Base-by-base conservation (phyloP, 2,797 vertebrate species). In the Galago senegalensis region DNA sequence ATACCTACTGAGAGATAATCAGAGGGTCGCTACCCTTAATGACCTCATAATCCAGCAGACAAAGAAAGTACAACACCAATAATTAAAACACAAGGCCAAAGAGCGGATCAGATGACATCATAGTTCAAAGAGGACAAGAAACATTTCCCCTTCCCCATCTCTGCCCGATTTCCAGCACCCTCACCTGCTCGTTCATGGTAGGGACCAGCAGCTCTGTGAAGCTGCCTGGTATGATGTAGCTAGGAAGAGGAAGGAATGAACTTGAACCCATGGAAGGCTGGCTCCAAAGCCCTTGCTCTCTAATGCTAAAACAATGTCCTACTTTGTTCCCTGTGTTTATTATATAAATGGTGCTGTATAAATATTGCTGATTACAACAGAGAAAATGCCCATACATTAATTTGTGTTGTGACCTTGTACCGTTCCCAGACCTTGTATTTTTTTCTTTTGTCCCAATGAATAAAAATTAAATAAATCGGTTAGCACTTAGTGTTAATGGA, bases 401-500 rank as follows among this genome's bases (percentile, higher is more conserved):
- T 79, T 80, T 85, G 86, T 70, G 21, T 60, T 89, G 31, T 91
- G 87, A 96, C 79, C 93, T 96, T 95, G 46, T 61, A 69, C 27
- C 91, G 67, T 72, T 67, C 87, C 25, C 79, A 97, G 95, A 96
- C 92, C 95, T 95, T 94, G 97, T 97, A 97, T 97, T 97, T 98
- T 53, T 97, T 97, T 91, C 95, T 97, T 98, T 98, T 97, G 96
- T 97, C 95, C 97, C 94, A 95, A 72, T 93, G 97, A 97, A 97
- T 96, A 84, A 98, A 98, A 98, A 97, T 97, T 97, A 96, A 98
- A 97, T 95, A 97, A 97, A 98, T 84, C 73, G 96, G 97, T 94
- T 96, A 98, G 93, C 97, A 98, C 98, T 98, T 98, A 97, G 91
- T 97, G 93, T 98, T 98, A 93, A 97, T 95, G 96, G 87, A 98